These are phyloP conservation scores for Cancer borealis DNA, from an alignment of 2,888 invertebrate species.

Conservation along the genomic window DNA sequence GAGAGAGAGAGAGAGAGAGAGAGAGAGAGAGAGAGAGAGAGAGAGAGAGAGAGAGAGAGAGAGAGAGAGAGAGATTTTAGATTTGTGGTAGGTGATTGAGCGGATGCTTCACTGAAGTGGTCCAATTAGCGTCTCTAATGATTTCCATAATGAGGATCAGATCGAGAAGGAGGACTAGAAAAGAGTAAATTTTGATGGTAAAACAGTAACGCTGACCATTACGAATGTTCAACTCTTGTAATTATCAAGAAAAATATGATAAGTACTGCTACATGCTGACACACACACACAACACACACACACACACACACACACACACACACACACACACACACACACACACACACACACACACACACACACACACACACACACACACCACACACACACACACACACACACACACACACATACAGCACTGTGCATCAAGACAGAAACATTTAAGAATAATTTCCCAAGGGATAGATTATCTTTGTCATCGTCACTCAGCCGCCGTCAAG, in stretches of 20 bases:
- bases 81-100: background rate
- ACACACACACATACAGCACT: background rate
- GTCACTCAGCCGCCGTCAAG: background rate
- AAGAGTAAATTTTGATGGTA: background rate
- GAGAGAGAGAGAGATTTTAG: background rate
- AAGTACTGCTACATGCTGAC: background rate
- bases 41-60: background rate
- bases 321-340: background rate
- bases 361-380: background rate
- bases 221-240: background rate
- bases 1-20: background rate
- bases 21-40: background rate
- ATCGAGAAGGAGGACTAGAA: background rate
- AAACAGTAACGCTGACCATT: background rate
- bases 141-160: background rate
- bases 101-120: no score
- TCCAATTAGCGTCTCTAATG: no score
- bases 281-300: constrained; percentile 8
- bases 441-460: constrained; percentile 15
- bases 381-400: background rate
- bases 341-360: background rate
- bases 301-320: constrained; percentile 32
- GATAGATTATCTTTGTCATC: background rate
- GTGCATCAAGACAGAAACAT: background rate
- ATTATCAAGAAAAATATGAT: background rate